A percentile compares a stretch with the other conserved stretches of the same genome.
These are phyloP conservation scores for Phaenicophaeus curvirostris DNA, from an alignment of 2,797 vertebrate species.

Conservation along the genomic window DNA sequence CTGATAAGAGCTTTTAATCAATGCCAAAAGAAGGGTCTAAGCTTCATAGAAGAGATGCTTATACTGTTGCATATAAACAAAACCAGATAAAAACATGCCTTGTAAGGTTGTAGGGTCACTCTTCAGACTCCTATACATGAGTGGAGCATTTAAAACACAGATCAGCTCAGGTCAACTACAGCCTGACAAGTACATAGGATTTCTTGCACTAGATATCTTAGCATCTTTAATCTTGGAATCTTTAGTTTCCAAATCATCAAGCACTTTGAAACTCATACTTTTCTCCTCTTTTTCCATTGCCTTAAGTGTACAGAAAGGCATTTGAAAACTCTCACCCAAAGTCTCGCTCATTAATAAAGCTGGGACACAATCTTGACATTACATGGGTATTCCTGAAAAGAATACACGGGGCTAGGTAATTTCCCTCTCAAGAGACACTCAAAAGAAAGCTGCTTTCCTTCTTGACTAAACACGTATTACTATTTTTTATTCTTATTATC, in stretches of 20 bases:
- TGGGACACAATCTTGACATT: rapidly evolving
- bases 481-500: not conserved
- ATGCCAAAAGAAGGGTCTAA: not conserved
- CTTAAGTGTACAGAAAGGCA: not conserved
- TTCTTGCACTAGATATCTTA: not conserved
- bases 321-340: not conserved
- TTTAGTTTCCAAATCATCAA: not conserved
- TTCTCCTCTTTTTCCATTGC: not conserved
- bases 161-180: not conserved
- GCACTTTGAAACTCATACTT: rapidly evolving
- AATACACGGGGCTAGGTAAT: not conserved
- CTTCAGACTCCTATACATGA: not conserved
- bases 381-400: not conserved
- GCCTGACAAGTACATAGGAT: not conserved
- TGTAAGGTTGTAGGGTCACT: not conserved
- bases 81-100: not conserved
- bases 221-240: not conserved
- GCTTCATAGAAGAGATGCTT: not conserved
- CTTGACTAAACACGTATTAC: not conserved
- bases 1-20: not conserved
- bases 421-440: not conserved
- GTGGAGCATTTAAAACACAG: not conserved
- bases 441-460: not conserved
- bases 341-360: not conserved
- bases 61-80: not conserved